Evolutionary conservation across 2,113 vertebrate species (phyloP).

Genomic region (Campylorhamphus procurvoides): DNA sequence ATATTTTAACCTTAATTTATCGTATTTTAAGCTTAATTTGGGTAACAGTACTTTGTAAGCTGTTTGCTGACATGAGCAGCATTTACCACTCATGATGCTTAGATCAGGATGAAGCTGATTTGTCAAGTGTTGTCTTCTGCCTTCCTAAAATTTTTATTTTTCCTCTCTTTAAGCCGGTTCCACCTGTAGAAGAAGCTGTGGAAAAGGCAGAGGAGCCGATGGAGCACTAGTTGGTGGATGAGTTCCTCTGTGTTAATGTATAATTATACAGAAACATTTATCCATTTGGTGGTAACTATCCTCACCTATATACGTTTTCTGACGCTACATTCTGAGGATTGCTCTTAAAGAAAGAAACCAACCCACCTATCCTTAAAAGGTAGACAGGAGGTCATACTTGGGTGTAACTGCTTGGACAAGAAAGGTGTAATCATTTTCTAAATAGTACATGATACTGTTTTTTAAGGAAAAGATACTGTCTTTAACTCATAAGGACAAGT

Average conservation of each 20-base stretch:
- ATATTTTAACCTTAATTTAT: no score
- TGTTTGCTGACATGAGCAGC: neutral
- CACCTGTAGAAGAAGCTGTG: constrained; percentile 83
- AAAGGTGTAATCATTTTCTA: constrained; percentile 73
- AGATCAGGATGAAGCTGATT: neutral
- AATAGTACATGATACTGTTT: constrained; percentile 68
- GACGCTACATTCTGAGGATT: constrained; percentile 47
- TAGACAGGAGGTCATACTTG: constrained; percentile 9
- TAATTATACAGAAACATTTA: constrained; percentile 21
- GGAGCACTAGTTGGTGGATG: constrained; percentile 85
- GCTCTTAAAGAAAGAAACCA: constrained; percentile 33
- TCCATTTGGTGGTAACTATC: constrained; percentile 55
- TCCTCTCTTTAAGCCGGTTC: constrained; percentile 71
- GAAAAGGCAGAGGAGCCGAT: constrained; percentile 90
- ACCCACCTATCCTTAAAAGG: constrained; percentile 26
- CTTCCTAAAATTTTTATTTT: neutral
- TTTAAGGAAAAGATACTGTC: constrained; percentile 74
- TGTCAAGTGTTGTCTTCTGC: neutral
- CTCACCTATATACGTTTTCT: constrained; percentile 32
- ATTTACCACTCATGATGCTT: rapidly evolving
- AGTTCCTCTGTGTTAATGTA: constrained; percentile 14
- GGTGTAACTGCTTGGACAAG: constrained; percentile 59
- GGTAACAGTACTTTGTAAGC: neutral
- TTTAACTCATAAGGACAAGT: constrained; percentile 70
- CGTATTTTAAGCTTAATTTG: neutral